Base-by-base conservation (phyloP, 2,888 invertebrate species). In the Shargacucullia verbasci region DNA sequence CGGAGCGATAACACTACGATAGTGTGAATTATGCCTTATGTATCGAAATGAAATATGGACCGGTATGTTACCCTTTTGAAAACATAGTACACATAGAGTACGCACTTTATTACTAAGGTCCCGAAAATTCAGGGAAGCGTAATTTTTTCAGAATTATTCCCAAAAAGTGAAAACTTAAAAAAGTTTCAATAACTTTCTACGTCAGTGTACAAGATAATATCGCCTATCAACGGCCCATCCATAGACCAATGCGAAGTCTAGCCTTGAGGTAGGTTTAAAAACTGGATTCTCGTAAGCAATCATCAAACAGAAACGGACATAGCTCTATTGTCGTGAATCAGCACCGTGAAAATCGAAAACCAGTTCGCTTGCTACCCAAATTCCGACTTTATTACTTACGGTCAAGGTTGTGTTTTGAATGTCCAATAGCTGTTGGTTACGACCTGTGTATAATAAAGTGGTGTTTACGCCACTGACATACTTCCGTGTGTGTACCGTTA, bases 271-370 rank as follows among this genome's bases (percentile, higher is more conserved):
- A 93, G 93, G 90, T 88, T 92, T 85, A 71, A 78, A 86, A 88
- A 81, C 85, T 87, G 78, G 86, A 85, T 85, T 81, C 82, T 80
- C 80, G 71, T 82, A 81, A 85, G 83, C 78, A 85, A 84, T 84
- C 85, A 84, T 84, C 86, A 83, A 86, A 83, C 86, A 87, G 88
- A 86, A 81, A 85, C 88, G 85, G 86, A 88, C 87, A 85, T 83
- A 79, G 80, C 81, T 83, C 85, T 82, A 91, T 92, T 92, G 88
- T 90, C 80, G 86, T 89, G 89, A 92, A 90, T 90, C 92, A 90
- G 81, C 88, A 89, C 90, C 92, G 91, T 92, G 92, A 92, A 92
- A 93, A 93, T 89, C 90, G 93, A 94, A 94, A 94, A 89, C 90
- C 88, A 78, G 80, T 72, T 72, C 68, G 40, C 31, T 52, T 45